Conservation (phyloP, 2,797 vertebrate genomes). For the Chelon labrosus region DNA sequence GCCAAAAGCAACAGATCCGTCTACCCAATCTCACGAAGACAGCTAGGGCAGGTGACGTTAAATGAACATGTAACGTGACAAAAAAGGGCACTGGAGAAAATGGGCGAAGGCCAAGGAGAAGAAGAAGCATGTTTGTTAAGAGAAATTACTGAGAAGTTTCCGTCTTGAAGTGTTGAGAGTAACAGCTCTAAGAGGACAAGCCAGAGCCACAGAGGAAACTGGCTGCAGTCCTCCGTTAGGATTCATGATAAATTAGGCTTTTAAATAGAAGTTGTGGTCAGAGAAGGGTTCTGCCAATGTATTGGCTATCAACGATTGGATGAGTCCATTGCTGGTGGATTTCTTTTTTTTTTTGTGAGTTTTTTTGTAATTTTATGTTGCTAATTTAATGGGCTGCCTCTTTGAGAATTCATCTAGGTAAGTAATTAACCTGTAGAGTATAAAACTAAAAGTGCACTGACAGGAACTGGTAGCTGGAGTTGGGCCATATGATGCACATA, state of each 20-base stretch:
- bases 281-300: too few species aligned
- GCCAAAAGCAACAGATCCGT: conserved; percentile 27
- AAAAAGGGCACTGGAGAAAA: conserved; percentile 24
- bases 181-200: conserved; percentile 39
- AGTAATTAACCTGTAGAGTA: too few species aligned
- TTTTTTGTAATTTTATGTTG: too few species aligned
- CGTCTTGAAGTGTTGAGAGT: conserved; percentile 41
- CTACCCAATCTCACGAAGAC: conserved; percentile 28
- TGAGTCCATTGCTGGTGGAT: too few species aligned
- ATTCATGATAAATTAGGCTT: conserved; percentile 52
- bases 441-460: too few species aligned
- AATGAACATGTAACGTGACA: conserved; percentile 31
- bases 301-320: too few species aligned
- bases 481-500: too few species aligned
- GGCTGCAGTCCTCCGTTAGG: conserved; percentile 46
- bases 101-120: conserved; percentile 9
- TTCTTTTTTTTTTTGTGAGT: too few species aligned
- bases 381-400: too few species aligned
- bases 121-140: conserved; percentile 16
- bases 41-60: conserved; percentile 42
- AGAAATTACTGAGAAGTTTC: conserved; percentile 27
- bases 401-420: too few species aligned
- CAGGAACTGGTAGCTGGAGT: too few species aligned
- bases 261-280: conserved; percentile 53
- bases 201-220: conserved; percentile 35